Evolutionary conservation across 2,113 vertebrate species (phyloP).

Genomic region (Hippopotamus amphibius): DNA sequence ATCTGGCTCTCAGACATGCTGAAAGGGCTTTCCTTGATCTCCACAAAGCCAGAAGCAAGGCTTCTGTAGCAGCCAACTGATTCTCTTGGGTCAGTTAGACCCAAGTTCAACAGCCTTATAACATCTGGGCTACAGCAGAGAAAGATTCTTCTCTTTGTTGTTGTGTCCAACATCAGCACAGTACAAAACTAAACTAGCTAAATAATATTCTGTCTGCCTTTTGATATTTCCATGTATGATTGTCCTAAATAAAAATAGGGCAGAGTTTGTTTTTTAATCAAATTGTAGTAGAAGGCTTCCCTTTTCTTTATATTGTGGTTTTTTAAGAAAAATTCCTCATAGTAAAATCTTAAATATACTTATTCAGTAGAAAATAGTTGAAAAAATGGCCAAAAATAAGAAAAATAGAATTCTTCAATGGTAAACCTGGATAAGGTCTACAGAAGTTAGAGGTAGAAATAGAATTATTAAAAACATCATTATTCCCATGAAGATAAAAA

Average conservation of each 20-base stretch:
- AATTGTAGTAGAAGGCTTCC: background rate
- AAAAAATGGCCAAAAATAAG: background rate
- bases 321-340: background rate
- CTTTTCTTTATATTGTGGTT: background rate
- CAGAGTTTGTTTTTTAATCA: slow-evolving; percentile 24
- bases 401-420: background rate
- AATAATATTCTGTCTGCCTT: slow-evolving; percentile 20
- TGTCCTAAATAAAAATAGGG: slow-evolving; percentile 44
- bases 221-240: background rate
- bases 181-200: background rate
- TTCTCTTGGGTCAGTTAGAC: slow-evolving; percentile 59
- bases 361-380: background rate
- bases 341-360: background rate
- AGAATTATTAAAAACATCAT: background rate
- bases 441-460: slow-evolving; percentile 16
- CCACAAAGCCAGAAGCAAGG: slow-evolving; percentile 58
- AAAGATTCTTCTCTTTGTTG: slow-evolving; percentile 52
- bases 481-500: slow-evolving; percentile 5
- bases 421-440: background rate
- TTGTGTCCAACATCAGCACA: background rate
- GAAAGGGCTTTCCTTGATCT: slow-evolving; percentile 74
- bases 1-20: slow-evolving; percentile 41
- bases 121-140: slow-evolving; percentile 68
- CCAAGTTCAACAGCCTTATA: slow-evolving; percentile 45
- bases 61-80: background rate